These are phyloP conservation scores for Drosophila ustulata DNA, from an alignment of 2,888 invertebrate species.

Conservation along the genomic window DNA sequence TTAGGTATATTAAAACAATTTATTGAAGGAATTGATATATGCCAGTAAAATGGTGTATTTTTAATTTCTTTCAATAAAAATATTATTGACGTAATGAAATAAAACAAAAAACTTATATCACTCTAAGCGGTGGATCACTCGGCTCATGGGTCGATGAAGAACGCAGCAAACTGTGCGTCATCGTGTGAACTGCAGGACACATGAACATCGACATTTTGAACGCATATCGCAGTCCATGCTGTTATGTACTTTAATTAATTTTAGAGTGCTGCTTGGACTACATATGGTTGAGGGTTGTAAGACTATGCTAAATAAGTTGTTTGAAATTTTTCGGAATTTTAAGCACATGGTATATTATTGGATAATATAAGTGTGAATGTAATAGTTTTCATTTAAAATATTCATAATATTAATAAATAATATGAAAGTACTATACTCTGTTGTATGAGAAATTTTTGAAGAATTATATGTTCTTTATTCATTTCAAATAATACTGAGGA, in stretches of 20 bases:
- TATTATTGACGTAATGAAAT: constrained; percentile 26
- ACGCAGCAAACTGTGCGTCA: constrained; percentile 80
- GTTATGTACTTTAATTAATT: constrained; percentile 51
- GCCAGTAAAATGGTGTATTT: constrained; percentile 32
- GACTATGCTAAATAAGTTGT: constrained; percentile 58
- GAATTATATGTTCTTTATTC: constrained; percentile 37
- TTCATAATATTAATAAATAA: constrained; percentile 36
- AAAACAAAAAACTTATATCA: constrained; percentile 17
- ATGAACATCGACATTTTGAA: constrained; percentile 88
- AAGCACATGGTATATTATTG: constrained; percentile 53
- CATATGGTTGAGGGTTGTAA: constrained; percentile 70
- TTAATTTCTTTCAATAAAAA: constrained; percentile 52
- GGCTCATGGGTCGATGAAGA: constrained; percentile 85
- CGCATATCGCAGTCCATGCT: constrained; percentile 67
- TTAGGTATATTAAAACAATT: too few species aligned
- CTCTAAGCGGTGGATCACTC: constrained; percentile 53
- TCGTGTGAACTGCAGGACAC: constrained; percentile 86
- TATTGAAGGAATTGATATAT: too few species aligned
- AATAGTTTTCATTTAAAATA: background rate
- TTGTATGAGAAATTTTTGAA: constrained; percentile 20
- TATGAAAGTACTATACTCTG: constrained; percentile 14
- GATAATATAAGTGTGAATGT: constrained; percentile 13
- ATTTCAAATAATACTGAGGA: constrained; percentile 44
- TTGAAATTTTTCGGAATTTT: constrained; percentile 34
- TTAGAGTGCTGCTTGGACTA: constrained; percentile 63